Conservation (phyloP, 2,888 invertebrate species). For the Ennomos fuscantarius region DNA sequence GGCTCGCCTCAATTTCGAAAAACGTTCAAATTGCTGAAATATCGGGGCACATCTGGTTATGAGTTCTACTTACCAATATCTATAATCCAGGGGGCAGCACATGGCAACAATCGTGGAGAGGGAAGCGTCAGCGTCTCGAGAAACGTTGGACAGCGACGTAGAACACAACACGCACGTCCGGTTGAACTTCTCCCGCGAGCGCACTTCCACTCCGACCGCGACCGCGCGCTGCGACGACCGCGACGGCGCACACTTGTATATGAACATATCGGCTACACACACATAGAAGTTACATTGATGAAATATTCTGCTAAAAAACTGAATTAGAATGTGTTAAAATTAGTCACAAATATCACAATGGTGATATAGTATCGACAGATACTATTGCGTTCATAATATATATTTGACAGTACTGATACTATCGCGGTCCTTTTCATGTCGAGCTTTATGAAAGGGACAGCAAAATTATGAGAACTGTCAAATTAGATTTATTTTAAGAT, state of each 20-base stretch:
- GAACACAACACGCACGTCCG: constrained; percentile 69
- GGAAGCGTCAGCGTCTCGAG: constrained; percentile 71
- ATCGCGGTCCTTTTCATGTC: too few relatives aligned
- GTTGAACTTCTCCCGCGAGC: constrained; percentile 67
- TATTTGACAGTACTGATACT: too few relatives aligned
- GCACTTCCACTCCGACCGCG: constrained; percentile 51
- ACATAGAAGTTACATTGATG: constrained; percentile 43
- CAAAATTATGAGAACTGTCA: too few relatives aligned
- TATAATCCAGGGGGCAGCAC: constrained; percentile 61
- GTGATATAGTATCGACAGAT: too few relatives aligned
- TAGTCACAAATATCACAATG: too few relatives aligned
- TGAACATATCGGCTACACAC: constrained; percentile 80
- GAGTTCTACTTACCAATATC: not conserved
- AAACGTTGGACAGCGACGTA: constrained; percentile 64
- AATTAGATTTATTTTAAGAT: too few relatives aligned
- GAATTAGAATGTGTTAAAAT: too few relatives aligned
- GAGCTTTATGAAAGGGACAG: too few relatives aligned
- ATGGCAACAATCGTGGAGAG: constrained; percentile 82
- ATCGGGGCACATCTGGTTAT: too few relatives aligned
- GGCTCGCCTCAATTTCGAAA: not conserved
- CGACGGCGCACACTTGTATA: constrained; percentile 76
- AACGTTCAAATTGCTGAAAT: not conserved
- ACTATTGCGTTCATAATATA: too few relatives aligned
- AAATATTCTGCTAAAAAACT: not conserved
- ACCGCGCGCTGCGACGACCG: constrained; percentile 61